Evolutionary conservation across 2,113 vertebrate species (phyloP).

Genomic region (Pseudolaguvia tuberculata): DNA sequence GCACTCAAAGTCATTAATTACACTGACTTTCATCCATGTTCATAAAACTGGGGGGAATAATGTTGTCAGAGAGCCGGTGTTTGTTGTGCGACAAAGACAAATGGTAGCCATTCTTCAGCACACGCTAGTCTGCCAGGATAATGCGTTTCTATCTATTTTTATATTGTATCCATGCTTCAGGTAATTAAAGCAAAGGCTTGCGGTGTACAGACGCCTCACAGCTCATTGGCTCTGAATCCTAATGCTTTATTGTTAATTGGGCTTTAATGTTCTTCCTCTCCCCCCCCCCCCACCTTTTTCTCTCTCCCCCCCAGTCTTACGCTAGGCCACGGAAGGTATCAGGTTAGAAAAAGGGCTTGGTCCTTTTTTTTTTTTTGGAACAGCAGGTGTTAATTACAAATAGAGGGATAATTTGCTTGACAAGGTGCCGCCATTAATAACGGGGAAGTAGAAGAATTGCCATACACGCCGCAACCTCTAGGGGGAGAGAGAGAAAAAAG

Average conservation of each 20-base stretch:
- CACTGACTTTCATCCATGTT: conserved; percentile 56
- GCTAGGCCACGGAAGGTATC: conserved; percentile 55
- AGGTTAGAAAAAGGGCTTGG: conserved; percentile 67
- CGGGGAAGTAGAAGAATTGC: conserved; percentile 54
- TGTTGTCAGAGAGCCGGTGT: conserved; percentile 76
- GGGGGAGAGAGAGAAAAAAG: background rate
- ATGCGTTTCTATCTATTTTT: conserved; percentile 85
- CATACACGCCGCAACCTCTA: conserved; percentile 30
- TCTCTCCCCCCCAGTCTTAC: conserved; percentile 42
- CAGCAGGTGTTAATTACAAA: conserved; percentile 69
- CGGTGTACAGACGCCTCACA: conserved; percentile 74
- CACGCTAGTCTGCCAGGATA: conserved; percentile 84
- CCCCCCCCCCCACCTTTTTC: conserved; percentile 46
- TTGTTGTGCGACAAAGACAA: conserved; percentile 85
- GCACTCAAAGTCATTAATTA: conserved; percentile 59
- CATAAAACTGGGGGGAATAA: conserved; percentile 63
- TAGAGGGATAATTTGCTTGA: conserved; percentile 52
- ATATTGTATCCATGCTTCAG: conserved; percentile 79
- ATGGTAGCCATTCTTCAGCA: conserved; percentile 78
- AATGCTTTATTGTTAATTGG: conserved; percentile 85
- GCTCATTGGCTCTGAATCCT: conserved; percentile 85
- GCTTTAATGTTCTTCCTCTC: conserved; percentile 60
- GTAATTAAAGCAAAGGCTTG: conserved; percentile 82
- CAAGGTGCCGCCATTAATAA: conserved; percentile 55
- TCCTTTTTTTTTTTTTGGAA: conserved; percentile 58